A percentile compares a stretch with the other conserved stretches of the same genome.
Conservation (phyloP, 92 coral and sea anemone species). For the Zoanthus sansibaricus region DNA sequence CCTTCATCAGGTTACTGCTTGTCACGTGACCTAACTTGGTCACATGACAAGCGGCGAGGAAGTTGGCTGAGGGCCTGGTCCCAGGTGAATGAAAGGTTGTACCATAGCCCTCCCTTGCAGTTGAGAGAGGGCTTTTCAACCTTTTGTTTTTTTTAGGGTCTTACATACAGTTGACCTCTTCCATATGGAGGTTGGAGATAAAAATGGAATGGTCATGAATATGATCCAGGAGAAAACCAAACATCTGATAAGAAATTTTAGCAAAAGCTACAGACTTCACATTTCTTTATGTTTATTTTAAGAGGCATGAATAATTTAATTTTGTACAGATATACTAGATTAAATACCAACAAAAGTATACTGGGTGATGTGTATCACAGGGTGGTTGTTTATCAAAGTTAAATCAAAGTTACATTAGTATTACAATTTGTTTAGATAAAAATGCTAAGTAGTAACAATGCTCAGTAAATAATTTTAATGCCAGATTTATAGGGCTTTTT, state of each 20-base stretch:
- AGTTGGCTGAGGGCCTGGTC: too few relatives aligned
- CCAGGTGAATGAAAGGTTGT: too few relatives aligned
- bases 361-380: slow-evolving; percentile 18
- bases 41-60: too few relatives aligned
- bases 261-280: slow-evolving; percentile 9
- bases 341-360: slow-evolving; percentile 5
- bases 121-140: not conserved
- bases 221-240: slow-evolving; percentile 7
- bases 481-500: slow-evolving; percentile 2
- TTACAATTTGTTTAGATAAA: slow-evolving; percentile 4
- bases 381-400: slow-evolving; percentile 3
- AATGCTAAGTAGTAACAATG: slow-evolving; percentile 6
- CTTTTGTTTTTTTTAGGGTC: not conserved
- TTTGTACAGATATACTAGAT: slow-evolving; percentile 5
- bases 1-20: slow-evolving; percentile 13
- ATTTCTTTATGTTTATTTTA: slow-evolving; percentile 3
- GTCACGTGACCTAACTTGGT: slow-evolving; percentile 16
- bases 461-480: slow-evolving; percentile 1
- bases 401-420: slow-evolving; percentile 5
- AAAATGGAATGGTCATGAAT: slow-evolving; percentile 6
- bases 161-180: slow-evolving; percentile 5
- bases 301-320: slow-evolving; percentile 5
- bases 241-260: slow-evolving; percentile 1
- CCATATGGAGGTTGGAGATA: slow-evolving; percentile 1
- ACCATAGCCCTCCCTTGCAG: not conserved